Percentiles rank a stretch among this genome's conserved stretches.
Conservation (phyloP, 1,140 invertebrate genomes). For the Aphidius ervi region DNA sequence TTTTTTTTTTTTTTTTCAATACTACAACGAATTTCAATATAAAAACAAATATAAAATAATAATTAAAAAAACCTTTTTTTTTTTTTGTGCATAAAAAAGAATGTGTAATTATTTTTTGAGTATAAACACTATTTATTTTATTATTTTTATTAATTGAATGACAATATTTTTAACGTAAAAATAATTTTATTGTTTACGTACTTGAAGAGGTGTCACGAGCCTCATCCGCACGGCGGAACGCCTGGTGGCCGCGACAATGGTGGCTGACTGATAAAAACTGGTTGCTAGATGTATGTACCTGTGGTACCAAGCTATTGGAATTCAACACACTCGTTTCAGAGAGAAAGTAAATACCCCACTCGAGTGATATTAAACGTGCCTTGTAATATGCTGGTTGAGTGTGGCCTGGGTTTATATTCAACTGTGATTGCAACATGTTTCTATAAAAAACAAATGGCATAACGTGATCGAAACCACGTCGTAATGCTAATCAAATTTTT, state of each 20-base stretch:
- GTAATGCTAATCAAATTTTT: too few relatives aligned
- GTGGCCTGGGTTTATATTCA: neutral
- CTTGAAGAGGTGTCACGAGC: neutral
- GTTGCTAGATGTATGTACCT: constrained; percentile 16
- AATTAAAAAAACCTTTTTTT: too few relatives aligned
- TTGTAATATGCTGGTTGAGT: neutral
- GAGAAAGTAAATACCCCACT: constrained; percentile 22
- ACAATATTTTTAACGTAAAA: too few relatives aligned
- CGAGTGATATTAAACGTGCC: neutral
- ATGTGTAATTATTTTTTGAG: too few relatives aligned
- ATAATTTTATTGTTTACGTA: neutral
- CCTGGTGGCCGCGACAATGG: constrained; percentile 19
- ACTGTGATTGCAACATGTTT: constrained; percentile 5
- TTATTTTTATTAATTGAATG: too few relatives aligned
- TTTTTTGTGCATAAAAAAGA: too few relatives aligned
- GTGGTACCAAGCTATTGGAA: constrained; percentile 5
- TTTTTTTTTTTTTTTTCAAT: too few relatives aligned
- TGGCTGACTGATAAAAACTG: constrained; percentile 23
- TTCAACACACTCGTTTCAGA: constrained; percentile 12
- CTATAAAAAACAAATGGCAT: neutral
- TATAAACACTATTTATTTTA: too few relatives aligned
- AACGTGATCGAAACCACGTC: constrained; percentile 12
- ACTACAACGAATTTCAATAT: too few relatives aligned
- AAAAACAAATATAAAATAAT: too few relatives aligned
- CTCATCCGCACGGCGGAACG: constrained; percentile 8